Conservation (phyloP, 2,797 vertebrate species). For the Enteromius trimaculatus region DNA sequence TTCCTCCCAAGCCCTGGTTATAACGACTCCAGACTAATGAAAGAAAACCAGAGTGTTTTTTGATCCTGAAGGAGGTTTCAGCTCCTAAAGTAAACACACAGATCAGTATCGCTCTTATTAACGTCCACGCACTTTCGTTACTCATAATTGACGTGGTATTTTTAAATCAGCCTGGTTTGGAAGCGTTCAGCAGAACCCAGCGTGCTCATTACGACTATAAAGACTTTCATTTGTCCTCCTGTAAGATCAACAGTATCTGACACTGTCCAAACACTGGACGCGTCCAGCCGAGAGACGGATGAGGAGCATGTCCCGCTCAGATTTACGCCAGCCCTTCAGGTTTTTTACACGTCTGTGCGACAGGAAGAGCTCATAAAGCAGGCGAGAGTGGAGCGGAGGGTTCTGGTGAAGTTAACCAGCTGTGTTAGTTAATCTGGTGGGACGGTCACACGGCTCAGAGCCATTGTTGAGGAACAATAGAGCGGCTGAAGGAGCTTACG, state of each 20-base stretch:
- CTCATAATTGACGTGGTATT: background rate
- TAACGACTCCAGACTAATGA: background rate
- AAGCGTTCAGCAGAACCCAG: background rate
- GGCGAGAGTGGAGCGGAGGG: background rate
- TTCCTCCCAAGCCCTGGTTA: too few relatives aligned
- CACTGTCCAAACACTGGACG: conserved; percentile 20
- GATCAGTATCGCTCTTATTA: background rate
- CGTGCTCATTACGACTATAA: background rate
- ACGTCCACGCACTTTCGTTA: background rate
- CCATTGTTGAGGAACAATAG: conserved; percentile 37
- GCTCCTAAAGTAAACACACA: background rate
- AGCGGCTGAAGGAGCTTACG: conserved; percentile 23
- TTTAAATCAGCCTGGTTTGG: background rate
- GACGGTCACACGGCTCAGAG: background rate
- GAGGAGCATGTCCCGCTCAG: background rate
- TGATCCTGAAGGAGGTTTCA: background rate
- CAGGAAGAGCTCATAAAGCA: conserved; percentile 4
- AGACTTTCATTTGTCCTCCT: conserved; percentile 22
- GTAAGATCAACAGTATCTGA: conserved; percentile 32
- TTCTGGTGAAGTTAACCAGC: conserved; percentile 39
- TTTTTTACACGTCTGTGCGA: background rate
- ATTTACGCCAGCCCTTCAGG: background rate
- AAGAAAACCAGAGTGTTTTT: background rate
- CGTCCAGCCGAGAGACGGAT: conserved; percentile 8
- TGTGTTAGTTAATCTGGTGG: conserved; percentile 39